Percentiles rank a stretch among this genome's conserved stretches.
Evolutionary conservation across 2,797 vertebrate genomes (phyloP).

Genomic region (Brotula barbata): DNA sequence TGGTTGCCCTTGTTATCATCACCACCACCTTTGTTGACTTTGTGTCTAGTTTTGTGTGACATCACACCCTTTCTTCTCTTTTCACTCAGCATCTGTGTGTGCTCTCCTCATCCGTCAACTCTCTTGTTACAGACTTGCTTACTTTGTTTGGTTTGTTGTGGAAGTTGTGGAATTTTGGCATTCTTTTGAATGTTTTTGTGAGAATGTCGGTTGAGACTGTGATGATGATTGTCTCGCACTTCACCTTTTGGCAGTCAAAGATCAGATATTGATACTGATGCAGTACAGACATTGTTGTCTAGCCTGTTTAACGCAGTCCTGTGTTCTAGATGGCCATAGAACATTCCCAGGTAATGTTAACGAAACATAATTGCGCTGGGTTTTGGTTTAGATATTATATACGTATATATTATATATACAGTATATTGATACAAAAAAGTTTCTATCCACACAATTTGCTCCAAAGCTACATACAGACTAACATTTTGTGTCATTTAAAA

Average conservation of each 20-base stretch:
- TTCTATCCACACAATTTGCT: constrained; percentile 25
- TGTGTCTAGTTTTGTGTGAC: constrained; percentile 23
- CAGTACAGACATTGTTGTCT: neutral
- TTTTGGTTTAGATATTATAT: constrained; percentile 1
- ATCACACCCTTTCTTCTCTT: constrained; percentile 37
- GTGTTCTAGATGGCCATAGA: neutral
- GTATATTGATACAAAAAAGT: constrained; percentile 21
- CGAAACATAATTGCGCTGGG: too few species aligned
- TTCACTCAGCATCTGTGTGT: constrained; percentile 66
- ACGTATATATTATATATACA: neutral
- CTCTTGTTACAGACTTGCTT: constrained; percentile 30
- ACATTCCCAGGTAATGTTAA: too few species aligned
- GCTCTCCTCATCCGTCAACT: constrained; percentile 45
- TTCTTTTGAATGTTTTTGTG: constrained; percentile 13
- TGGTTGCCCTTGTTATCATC: constrained; percentile 57
- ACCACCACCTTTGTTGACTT: constrained; percentile 16
- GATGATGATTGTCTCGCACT: neutral
- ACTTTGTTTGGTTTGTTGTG: constrained; percentile 60
- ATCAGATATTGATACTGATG: neutral
- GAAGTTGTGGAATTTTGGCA: constrained; percentile 20
- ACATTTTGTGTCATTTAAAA: constrained; percentile 44
- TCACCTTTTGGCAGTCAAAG: neutral
- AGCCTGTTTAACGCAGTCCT: neutral
- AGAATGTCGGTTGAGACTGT: constrained; percentile 1
- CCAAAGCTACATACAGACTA: constrained; percentile 43